Conservation (phyloP, 2,888 invertebrate genomes). For the Thymelicus sylvestris region DNA sequence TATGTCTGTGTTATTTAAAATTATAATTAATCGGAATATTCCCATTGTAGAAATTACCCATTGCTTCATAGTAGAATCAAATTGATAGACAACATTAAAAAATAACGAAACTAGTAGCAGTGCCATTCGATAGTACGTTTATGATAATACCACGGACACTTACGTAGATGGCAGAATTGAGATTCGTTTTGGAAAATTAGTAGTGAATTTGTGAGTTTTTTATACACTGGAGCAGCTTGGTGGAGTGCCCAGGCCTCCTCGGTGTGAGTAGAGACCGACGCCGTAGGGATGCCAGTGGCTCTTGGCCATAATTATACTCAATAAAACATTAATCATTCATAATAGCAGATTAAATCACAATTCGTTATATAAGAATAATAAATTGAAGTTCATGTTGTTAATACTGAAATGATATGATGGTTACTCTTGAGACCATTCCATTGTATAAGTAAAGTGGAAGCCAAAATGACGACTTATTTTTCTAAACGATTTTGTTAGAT, state of each 20-base stretch:
- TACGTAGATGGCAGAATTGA: slow-evolving; percentile 15
- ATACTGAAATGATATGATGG: slow-evolving; percentile 54
- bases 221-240: not conserved
- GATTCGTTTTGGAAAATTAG: slow-evolving; percentile 14
- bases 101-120: slow-evolving; percentile 62
- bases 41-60: not conserved
- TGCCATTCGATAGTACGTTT: slow-evolving; percentile 60
- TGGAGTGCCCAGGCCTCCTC: not conserved
- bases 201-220: slow-evolving; percentile 21
- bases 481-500: slow-evolving; percentile 82
- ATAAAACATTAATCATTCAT: not conserved
- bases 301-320: not conserved
- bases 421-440: slow-evolving; percentile 82
- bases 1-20: not conserved
- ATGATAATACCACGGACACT: slow-evolving; percentile 8
- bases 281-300: not conserved
- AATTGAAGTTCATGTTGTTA: slow-evolving; percentile 17
- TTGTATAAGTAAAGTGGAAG: slow-evolving; percentile 77
- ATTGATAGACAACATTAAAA: slow-evolving; percentile 39
- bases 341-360: slow-evolving; percentile 3
- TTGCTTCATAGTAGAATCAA: slow-evolving; percentile 19
- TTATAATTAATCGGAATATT: not conserved
- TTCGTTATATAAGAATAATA: slow-evolving; percentile 20
- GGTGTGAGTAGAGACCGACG: not conserved
- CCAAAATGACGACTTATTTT: slow-evolving; percentile 84